Conservation (phyloP, 2,113 vertebrate genomes). For the Podarcis muralis region DNA sequence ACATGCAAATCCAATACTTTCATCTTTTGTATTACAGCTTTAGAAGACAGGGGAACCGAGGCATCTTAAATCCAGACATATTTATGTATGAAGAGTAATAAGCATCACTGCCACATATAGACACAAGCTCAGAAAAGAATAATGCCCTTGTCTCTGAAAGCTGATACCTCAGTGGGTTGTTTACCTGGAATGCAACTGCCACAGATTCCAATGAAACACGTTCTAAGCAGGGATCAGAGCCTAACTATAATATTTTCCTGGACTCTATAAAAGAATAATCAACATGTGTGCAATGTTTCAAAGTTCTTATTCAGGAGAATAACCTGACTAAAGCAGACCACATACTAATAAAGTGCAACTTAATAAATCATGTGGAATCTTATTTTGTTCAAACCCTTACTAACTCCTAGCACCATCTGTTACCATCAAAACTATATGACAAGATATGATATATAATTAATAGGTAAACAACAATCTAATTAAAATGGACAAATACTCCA, state of each 20-base stretch:
- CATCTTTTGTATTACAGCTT: not conserved
- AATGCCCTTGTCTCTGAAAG: constrained; percentile 49
- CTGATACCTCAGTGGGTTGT: constrained; percentile 21
- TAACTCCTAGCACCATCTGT: constrained; percentile 94
- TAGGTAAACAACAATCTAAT: constrained; percentile 99
- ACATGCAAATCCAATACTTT: not conserved
- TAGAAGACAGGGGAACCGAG: not conserved
- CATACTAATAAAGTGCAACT: constrained; percentile 93
- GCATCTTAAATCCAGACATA: not conserved
- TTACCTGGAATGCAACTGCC: constrained; percentile 27
- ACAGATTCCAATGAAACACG: not conserved
- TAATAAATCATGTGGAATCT: constrained; percentile 95
- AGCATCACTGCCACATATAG: constrained; percentile 25
- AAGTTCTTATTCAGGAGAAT: constrained; percentile 79
- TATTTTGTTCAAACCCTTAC: constrained; percentile 89
- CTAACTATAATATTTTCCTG: constrained; percentile 49
- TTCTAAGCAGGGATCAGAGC: not conserved
- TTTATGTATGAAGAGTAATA: not conserved
- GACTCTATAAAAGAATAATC: constrained; percentile 73
- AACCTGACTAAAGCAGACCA: constrained; percentile 83
- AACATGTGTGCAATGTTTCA: constrained; percentile 79
- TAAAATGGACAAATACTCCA: constrained; percentile 98
- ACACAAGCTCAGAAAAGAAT: constrained; percentile 32
- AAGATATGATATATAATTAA: constrained; percentile 99
- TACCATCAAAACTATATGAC: constrained; percentile 98